Base-by-base conservation (phyloP, 2,113 vertebrate species). In the Myiopsitta monachus region DNA sequence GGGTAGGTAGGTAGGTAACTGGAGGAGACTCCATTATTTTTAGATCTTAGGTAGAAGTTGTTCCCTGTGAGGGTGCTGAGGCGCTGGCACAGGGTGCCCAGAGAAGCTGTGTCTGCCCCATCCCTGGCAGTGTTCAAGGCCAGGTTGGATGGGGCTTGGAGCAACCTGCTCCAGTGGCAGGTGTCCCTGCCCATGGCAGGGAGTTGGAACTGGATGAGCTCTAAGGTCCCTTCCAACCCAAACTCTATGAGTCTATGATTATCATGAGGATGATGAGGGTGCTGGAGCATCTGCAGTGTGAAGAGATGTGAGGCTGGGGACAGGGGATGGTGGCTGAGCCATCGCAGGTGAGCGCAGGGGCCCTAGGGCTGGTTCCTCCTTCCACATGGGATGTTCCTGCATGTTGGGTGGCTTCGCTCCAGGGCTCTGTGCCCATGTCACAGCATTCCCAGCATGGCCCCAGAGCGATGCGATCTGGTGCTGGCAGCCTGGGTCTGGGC, bases 351-450 rank as follows among this genome's bases (percentile, higher is more conserved):
- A 39, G 28, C 22, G 3, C 0, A 0, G 33, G 26, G 38, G 1
- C 2, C 15, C 5, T 3, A 1, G 52, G 57, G 26, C 59, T 0
- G 17, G 26, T 44, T 88, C 30, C 31, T 54, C 16, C 21, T 30
- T 22, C 33, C 1, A 0, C 0, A 3, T 10, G 61, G 0, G 0
- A 1, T 27, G 47, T 39, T 30, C 14, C 49, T 14, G 21, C 0
- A 0, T 26, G 52, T 27, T 2, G 49, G 54, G 39, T 15, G 76
- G 1, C 2, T 77, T 54, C 46, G 11, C 26, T 66, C 21, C 49
- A 1, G 1, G 55, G 51, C 39, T 86, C 0, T 0, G 38, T 18
- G 69, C 68, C 59, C 3, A 31, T 14, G 59, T 46, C 26, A 1
- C 0, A 11, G 36, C 4, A 4, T 6, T 81, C 41, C 91, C 77